Conservation (phyloP, 2,888 invertebrate species). For the Brachyptera risi region DNA sequence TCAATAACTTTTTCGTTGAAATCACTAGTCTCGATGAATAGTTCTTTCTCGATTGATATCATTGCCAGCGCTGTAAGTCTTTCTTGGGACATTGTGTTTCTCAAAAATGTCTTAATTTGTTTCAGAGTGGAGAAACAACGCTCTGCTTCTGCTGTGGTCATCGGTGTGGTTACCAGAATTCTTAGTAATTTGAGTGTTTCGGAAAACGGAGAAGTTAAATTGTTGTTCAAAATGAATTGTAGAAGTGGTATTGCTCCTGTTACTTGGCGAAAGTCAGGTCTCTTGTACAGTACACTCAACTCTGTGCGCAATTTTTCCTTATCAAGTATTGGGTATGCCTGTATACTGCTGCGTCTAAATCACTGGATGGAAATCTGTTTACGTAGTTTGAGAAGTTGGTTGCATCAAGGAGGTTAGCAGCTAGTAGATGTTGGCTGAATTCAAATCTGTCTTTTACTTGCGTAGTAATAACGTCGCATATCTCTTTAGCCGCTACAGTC, state of each 20-base stretch:
- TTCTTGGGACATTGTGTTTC: not conserved
- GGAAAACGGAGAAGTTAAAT: conserved; percentile 34
- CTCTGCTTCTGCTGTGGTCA: conserved; percentile 37
- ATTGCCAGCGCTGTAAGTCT: conserved; percentile 36
- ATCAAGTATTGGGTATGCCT: conserved; percentile 33
- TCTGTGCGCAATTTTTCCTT: conserved; percentile 36
- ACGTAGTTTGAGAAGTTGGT: conserved; percentile 15
- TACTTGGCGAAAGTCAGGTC: conserved; percentile 34
- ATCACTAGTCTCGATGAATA: conserved; percentile 31
- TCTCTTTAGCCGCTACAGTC: conserved; percentile 33
- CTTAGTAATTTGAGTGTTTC: conserved; percentile 37
- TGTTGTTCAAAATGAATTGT: conserved; percentile 34
- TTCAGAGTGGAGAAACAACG: conserved; percentile 33
- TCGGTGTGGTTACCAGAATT: conserved; percentile 38
- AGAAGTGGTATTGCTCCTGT: conserved; percentile 29
- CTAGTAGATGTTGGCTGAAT: conserved; percentile 37
- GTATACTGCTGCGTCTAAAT: not conserved
- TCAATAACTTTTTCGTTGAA: conserved; percentile 33
- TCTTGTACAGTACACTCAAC: conserved; percentile 35
- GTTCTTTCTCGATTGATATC: conserved; percentile 33
- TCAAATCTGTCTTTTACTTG: conserved; percentile 36
- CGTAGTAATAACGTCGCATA: conserved; percentile 37
- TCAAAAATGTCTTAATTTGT: not conserved
- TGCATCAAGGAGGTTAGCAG: conserved; percentile 35
- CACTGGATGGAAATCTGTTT: not conserved